phyloP scores from a whole-genome alignment of 2,113 vertebrate genomes.

The Oreochromis niloticus region DNA sequence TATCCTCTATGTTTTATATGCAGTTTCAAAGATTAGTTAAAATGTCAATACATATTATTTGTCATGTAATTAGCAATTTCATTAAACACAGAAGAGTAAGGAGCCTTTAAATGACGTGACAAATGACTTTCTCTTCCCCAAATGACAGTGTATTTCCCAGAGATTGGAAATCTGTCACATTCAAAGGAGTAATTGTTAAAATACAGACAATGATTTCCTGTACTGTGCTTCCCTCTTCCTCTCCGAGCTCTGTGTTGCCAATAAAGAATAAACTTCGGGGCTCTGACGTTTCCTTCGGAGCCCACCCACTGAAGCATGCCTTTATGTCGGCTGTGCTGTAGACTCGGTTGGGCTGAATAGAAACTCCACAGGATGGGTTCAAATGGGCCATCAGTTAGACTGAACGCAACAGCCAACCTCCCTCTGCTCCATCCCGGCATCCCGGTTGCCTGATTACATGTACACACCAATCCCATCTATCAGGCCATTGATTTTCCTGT shows the following conservation, averaged over 20 bases:
- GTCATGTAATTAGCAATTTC: not conserved
- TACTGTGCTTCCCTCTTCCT: not conserved
- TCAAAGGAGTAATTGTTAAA: conserved; percentile 15
- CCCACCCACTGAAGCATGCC: conserved; percentile 15
- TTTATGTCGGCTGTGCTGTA: not conserved
- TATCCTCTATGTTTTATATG: not conserved
- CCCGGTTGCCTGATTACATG: conserved; percentile 60
- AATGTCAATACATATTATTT: not conserved
- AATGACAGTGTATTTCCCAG: not conserved
- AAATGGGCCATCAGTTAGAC: conserved; percentile 51
- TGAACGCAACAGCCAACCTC: conserved; percentile 37
- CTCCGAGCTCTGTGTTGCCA: not conserved
- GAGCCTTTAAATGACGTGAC: not conserved
- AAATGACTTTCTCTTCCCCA: not conserved
- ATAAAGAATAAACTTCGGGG: conserved; percentile 15
- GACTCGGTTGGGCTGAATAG: not conserved
- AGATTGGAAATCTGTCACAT: conserved; percentile 9
- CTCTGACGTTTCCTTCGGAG: not conserved
- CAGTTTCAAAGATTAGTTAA: not conserved
- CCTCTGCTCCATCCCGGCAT: conserved; percentile 12
- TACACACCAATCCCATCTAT: conserved; percentile 62
- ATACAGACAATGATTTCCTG: conserved; percentile 41
- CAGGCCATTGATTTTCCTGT: conserved; percentile 69
- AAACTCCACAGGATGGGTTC: conserved; percentile 45
- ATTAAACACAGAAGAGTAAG: not conserved